Evolutionary conservation across 2,797 vertebrate genomes (phyloP).

Genomic region (Falco rusticolus): DNA sequence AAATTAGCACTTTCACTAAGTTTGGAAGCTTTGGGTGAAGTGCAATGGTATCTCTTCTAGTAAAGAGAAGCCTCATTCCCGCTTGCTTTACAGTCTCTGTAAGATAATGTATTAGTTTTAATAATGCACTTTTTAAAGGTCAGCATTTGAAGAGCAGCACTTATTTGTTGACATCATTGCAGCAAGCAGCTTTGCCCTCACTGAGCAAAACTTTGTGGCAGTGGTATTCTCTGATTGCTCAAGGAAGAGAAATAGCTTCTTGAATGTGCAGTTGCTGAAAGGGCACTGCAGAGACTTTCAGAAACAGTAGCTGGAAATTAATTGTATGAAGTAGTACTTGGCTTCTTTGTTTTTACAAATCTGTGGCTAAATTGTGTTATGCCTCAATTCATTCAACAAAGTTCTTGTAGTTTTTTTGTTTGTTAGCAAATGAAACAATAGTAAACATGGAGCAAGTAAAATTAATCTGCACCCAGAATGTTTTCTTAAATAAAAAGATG

Average conservation of each 20-base stretch:
- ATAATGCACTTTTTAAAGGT: conserved; percentile 43
- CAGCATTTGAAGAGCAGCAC: conserved; percentile 16
- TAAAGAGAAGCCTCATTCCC: background rate
- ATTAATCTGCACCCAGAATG: background rate
- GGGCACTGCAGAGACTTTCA: background rate
- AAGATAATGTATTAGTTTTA: conserved; percentile 40
- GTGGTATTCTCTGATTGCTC: background rate
- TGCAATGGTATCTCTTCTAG: background rate
- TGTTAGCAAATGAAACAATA: background rate
- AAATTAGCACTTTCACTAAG: background rate
- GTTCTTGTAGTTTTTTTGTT: background rate
- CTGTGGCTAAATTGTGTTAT: background rate
- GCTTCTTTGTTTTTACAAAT: background rate
- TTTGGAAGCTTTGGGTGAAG: conserved; percentile 7
- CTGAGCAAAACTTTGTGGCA: conserved; percentile 26
- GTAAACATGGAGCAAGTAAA: background rate
- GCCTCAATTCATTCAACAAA: background rate
- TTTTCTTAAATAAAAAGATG: background rate
- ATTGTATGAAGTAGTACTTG: background rate
- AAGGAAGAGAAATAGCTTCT: conserved; percentile 31
- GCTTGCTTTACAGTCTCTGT: background rate
- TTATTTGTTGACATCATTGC: conserved; percentile 35
- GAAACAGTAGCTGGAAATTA: background rate
- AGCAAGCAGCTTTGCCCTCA: background rate
- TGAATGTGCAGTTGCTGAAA: background rate